Evolutionary conservation across 2,113 vertebrate species (phyloP), one percentile per base, ranked within the genome.

Genomic region (Pipa parva): DNA sequence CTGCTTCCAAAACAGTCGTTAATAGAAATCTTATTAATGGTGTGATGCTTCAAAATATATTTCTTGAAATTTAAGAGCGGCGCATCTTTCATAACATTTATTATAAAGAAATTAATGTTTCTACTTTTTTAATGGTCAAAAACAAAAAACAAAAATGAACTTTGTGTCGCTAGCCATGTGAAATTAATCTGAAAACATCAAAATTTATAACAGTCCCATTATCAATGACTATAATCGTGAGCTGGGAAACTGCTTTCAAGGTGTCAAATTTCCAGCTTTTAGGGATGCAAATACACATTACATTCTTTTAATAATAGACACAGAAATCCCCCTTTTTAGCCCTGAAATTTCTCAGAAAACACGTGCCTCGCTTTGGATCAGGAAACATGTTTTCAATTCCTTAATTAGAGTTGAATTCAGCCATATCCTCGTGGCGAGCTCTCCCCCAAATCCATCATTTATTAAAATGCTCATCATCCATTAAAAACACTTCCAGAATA

Each of bases 381-480:
- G n/a, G n/a, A 25, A 45, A 59, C 26, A 31, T 42, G 66, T 49
- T 70, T 52, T 20, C 24, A 60, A 61, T 60, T 52, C 42, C 20
- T 52, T 70, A 70, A 70, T 70, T 46, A 54, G 33, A 54, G 46
- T 29, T 46, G 52, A 57, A 65, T 65, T 65, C 63, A 56, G 24
- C 51, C 63, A 65, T 65, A 65, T 65, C 52, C 39, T 57, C 48
- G 27, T 61, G 57, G 46, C 61, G 66, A 31, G 48, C 33, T 61
- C 31, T 45, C 60, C 66, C n/a, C 28, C 33, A 52, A 61, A 70
- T 33, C 54, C 66, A 70, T 61, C 49, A 61, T 54, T 70, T 61
- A 70, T 70, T 70, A 70, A 70, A 70, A 61, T 68, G 57, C 66
- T 70, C 58, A 61, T 70, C 66, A 54, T 61, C 66, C 57, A 70